These are phyloP conservation scores for Aldabrachelys gigantea DNA, from an alignment of 2,113 vertebrate genomes.

Conservation along the genomic window DNA sequence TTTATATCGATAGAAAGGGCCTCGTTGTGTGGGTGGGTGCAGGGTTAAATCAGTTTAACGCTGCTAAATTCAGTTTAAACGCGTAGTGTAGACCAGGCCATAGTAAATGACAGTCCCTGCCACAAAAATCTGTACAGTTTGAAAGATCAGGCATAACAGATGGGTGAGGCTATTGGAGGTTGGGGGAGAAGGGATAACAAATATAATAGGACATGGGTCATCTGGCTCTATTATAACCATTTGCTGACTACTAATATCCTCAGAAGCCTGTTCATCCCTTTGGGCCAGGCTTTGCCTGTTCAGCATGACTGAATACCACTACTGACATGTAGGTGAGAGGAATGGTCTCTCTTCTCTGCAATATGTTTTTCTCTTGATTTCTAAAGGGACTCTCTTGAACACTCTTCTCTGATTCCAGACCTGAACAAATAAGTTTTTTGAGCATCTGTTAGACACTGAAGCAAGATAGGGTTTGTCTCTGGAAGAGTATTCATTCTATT, in stretches of 20 bases:
- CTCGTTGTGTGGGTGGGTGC: too few relatives aligned
- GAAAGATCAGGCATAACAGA: background rate
- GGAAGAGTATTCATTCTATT: background rate
- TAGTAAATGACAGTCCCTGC: background rate
- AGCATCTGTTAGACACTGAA: too few relatives aligned
- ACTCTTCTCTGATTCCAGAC: background rate
- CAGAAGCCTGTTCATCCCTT: conserved; percentile 1
- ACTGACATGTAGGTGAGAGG: conserved; percentile 27
- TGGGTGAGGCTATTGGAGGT: background rate
- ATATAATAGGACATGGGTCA: conserved; percentile 22
- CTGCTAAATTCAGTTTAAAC: too few relatives aligned
- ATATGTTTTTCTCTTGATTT: conserved; percentile 25
- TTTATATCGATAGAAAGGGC: too few relatives aligned
- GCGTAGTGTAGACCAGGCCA: too few relatives aligned
- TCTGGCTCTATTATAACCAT: background rate
- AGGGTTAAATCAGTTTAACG: too few relatives aligned
- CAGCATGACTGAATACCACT: background rate
- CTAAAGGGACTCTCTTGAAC: background rate
- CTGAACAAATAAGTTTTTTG: too few relatives aligned
- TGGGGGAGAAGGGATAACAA: background rate
- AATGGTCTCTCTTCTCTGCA: background rate
- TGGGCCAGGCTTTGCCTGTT: background rate
- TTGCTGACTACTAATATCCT: background rate
- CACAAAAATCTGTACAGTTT: background rate
- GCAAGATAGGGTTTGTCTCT: too few relatives aligned